phyloP scores from a whole-genome alignment of 2,113 vertebrate species.

The Felis chaus region DNA sequence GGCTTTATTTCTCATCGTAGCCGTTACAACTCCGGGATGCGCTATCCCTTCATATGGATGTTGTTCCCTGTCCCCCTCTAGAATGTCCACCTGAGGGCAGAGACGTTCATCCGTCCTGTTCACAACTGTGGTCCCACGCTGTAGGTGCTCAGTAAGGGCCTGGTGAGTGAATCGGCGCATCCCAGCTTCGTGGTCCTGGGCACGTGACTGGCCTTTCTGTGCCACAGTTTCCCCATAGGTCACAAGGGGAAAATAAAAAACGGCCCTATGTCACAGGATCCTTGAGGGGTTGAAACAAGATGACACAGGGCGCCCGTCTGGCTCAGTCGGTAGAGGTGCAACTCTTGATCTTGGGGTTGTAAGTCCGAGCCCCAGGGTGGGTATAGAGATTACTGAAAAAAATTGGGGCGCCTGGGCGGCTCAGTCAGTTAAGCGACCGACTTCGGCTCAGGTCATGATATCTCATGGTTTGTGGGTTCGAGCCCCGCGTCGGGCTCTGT shows the following conservation, averaged over 20 bases:
- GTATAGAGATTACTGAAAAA: background rate
- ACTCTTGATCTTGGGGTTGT: background rate
- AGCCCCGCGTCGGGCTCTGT: too few species aligned
- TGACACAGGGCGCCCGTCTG: rapidly evolving
- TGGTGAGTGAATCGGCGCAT: background rate
- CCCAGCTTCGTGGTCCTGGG: background rate
- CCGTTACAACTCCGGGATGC: background rate
- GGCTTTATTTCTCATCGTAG: background rate
- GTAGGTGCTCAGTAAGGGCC: background rate
- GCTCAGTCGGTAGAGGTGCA: background rate
- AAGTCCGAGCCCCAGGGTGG: background rate
- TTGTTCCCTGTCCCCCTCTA: rapidly evolving
- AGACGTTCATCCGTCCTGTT: background rate
- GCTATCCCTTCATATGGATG: background rate
- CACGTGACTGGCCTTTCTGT: background rate
- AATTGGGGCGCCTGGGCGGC: background rate
- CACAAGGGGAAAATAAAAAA: background rate
- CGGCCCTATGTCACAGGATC: background rate
- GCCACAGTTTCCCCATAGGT: background rate
- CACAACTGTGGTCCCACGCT: background rate
- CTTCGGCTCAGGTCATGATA: too few species aligned
- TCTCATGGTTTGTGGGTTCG: too few species aligned
- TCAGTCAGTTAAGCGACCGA: too few species aligned
- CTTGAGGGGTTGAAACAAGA: background rate
- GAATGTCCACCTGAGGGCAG: rapidly evolving